Evolutionary conservation across 2,113 vertebrate species (phyloP).

Genomic region (Fregetta grallaria): DNA sequence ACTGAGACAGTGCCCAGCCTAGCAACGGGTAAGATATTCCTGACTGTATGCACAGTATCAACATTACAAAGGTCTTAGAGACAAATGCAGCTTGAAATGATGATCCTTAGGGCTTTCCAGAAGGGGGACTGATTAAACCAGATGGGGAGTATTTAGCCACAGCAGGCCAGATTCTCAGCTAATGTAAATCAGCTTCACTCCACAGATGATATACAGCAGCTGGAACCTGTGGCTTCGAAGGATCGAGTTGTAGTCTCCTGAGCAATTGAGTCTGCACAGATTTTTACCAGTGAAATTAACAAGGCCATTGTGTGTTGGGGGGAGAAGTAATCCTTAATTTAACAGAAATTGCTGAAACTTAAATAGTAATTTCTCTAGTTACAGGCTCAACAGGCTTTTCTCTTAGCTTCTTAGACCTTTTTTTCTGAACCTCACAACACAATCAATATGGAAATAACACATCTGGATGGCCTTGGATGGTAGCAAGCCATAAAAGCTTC

Average conservation of each 20-base stretch:
- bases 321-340: constrained; percentile 21
- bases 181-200: constrained; percentile 15
- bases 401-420: constrained; percentile 15
- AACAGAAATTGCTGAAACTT: constrained; percentile 37
- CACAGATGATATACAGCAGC: constrained; percentile 18
- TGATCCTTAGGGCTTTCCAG: neutral
- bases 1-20: neutral
- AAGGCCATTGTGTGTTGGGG: neutral
- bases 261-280: constrained; percentile 16
- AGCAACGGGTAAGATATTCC: neutral
- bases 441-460: constrained; percentile 17
- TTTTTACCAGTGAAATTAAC: constrained; percentile 49
- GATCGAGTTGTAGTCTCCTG: neutral
- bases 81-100: neutral
- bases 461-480: constrained; percentile 33
- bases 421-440: constrained; percentile 7
- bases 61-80: neutral
- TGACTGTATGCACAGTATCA: neutral
- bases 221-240: constrained; percentile 34
- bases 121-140: constrained; percentile 31
- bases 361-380: constrained; percentile 51
- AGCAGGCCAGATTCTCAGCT: constrained; percentile 3
- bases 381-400: constrained; percentile 12
- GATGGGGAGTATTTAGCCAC: constrained; percentile 25
- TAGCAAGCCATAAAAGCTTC: constrained; percentile 17